Evolutionary conservation across 2,797 vertebrate genomes (phyloP), one percentile per base, ranked within the genome.

Genomic region (Fringilla coelebs): DNA sequence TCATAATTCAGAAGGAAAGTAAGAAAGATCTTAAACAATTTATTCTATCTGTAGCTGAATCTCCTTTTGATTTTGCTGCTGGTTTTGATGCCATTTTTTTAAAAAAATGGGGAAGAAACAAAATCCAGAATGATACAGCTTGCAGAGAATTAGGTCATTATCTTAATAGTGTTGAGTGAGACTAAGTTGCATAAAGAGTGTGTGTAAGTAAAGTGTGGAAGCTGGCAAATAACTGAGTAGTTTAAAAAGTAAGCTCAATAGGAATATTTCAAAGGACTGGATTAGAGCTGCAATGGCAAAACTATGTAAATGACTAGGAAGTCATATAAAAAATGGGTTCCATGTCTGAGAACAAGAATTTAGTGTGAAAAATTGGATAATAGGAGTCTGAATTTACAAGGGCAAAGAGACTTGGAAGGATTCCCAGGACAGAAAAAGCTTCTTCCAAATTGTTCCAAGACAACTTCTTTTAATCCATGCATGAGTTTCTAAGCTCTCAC

Each of bases 331-430:
- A 78, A 74, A 89, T 55, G 19, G 24, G 31, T 28, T 93, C 34
- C 11, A 22, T 60, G 67, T 46, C 63, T 62, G 28, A 85, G 49
- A 89, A 89, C n/a, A 62, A 85, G 17, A 25, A 71, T 83, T 95
- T 54, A 71, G 21, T 80, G 45, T 68, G 65, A 94, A 65, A 93
- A 94, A 85, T 28, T 91, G 57, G 58, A 54, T 86, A 74, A 83
- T 7, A 57, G 11, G 28, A 49, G 31, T 61, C 41, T 71, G 58
- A 86, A 90, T 74, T 93, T 88, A 77, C 11, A 52, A 51, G 38
- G 46, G 32, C 71, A 38, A 77, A 85, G 38, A 71, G 22, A 85
- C 66, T 41, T 92, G 82, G 61, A 89, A 85, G 36, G 45, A 34
- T 12, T 91, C 58, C 78, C 61, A 87, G 72, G 78, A 57, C n/a